Conservation (phyloP, 2,113 vertebrate genomes). For the Synodontis membranacea region DNA sequence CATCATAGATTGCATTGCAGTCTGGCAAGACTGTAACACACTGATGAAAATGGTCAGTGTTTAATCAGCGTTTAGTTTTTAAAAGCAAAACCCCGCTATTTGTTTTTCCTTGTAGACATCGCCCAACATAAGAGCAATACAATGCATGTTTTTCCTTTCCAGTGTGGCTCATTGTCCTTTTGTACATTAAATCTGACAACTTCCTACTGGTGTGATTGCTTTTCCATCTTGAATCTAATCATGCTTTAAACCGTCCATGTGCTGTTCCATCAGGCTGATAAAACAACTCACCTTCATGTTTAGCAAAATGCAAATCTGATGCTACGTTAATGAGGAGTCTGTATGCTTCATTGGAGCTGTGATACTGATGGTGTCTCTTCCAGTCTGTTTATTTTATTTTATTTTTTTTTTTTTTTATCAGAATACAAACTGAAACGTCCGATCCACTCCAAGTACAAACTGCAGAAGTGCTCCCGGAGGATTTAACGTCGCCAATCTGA, state of each 20-base stretch:
- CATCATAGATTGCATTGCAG: too few species aligned
- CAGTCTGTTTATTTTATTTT: neutral
- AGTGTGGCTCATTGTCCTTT: neutral
- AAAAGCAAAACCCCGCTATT: too few species aligned
- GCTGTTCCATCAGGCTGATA: neutral
- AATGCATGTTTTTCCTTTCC: neutral
- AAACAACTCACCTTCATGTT: neutral
- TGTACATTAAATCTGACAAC: too few species aligned
- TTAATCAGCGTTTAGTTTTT: too few species aligned
- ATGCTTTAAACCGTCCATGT: neutral
- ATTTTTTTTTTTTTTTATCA: neutral
- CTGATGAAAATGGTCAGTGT: too few species aligned
- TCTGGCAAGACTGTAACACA: neutral
- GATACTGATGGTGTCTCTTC: neutral
- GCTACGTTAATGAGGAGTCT: neutral
- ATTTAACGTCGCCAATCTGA: neutral
- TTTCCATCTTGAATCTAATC: neutral
- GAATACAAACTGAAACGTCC: neutral
- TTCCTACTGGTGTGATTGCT: neutral
- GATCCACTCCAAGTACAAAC: constrained; percentile 4
- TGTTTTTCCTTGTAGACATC: too few species aligned
- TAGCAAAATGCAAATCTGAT: neutral
- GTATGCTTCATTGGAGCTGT: neutral
- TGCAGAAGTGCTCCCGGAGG: neutral
- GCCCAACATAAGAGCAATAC: too few species aligned